Evolutionary conservation across 2,888 invertebrate species (phyloP).

Genomic region (Prenolepis imparis): DNA sequence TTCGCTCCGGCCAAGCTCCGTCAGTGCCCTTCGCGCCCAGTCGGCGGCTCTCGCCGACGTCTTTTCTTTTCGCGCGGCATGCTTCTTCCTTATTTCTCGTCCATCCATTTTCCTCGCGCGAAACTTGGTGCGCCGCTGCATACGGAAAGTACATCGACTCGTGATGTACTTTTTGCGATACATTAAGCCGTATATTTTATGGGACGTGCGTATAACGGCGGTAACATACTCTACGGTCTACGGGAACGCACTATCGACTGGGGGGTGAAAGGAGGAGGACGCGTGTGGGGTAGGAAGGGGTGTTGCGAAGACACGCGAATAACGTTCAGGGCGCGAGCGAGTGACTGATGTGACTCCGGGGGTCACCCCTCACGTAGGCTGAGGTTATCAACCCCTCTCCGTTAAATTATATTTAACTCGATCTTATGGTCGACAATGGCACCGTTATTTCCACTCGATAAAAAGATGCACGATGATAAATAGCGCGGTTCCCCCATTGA

Average conservation of each 20-base stretch:
- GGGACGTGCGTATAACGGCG: constrained; percentile 68
- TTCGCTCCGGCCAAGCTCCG: constrained; percentile 44
- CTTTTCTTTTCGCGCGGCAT: constrained; percentile 32
- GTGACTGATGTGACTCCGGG: constrained; percentile 71
- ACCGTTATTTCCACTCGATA: constrained; percentile 31
- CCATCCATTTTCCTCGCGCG: constrained; percentile 71
- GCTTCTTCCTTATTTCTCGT: constrained; percentile 47
- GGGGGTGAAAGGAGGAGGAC: constrained; percentile 34
- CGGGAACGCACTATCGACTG: constrained; percentile 60
- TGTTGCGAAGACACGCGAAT: constrained; percentile 78
- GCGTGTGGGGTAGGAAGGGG: constrained; percentile 10
- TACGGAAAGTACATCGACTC: constrained; percentile 67
- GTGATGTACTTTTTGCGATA: constrained; percentile 78
- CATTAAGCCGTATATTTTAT: constrained; percentile 80
- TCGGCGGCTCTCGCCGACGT: constrained; percentile 9
- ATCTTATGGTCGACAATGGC: constrained; percentile 42
- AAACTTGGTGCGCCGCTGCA: constrained; percentile 61
- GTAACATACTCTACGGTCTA: constrained; percentile 40
- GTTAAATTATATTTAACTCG: constrained; percentile 39
- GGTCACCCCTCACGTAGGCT: constrained; percentile 40
- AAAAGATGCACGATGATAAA: constrained; percentile 39
- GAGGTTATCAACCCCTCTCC: constrained; percentile 17
- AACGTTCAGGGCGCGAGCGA: constrained; percentile 70
- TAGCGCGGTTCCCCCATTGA: neutral
- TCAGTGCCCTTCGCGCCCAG: constrained; percentile 26